These are phyloP conservation scores for Apeira syringaria DNA, from an alignment of 2,888 invertebrate species.

Conservation along the genomic window DNA sequence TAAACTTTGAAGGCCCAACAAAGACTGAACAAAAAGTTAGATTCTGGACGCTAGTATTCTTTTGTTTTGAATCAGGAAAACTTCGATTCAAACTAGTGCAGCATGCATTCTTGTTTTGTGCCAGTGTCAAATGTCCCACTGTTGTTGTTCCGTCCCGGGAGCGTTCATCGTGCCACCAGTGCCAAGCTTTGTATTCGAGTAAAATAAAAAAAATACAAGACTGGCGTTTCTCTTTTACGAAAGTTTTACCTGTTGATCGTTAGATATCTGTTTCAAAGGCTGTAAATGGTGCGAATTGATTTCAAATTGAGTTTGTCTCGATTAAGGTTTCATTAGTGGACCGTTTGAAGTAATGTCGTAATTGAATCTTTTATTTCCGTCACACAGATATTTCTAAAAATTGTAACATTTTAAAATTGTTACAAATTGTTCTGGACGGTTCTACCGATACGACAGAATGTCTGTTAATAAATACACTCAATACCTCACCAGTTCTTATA, in stretches of 20 bases:
- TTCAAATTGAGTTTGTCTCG: slow-evolving; percentile 28
- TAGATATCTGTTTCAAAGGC: slow-evolving; percentile 21
- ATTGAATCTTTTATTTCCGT: slow-evolving; percentile 26
- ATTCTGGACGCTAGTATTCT: slow-evolving; percentile 15
- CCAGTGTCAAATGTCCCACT: slow-evolving; percentile 51
- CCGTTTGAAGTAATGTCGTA: slow-evolving; percentile 27
- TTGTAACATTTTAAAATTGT: too few species aligned
- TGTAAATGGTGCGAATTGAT: slow-evolving; percentile 25
- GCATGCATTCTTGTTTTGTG: slow-evolving; percentile 46
- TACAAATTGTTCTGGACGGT: too few species aligned
- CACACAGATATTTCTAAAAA: too few species aligned
- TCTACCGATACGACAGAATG: too few species aligned
- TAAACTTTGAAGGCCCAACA: slow-evolving; percentile 8
- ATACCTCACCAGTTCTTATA: too few species aligned
- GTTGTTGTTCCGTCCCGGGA: slow-evolving; percentile 37
- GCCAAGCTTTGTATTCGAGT: slow-evolving; percentile 18
- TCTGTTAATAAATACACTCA: too few species aligned
- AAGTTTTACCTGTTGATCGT: slow-evolving; percentile 30
- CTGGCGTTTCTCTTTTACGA: slow-evolving; percentile 7
- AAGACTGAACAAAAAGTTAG: slow-evolving; percentile 27
- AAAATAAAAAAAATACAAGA: slow-evolving; percentile 9
- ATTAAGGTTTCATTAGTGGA: slow-evolving; percentile 24
- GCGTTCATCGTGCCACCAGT: slow-evolving; percentile 5
- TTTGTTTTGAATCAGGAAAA: slow-evolving; percentile 22
- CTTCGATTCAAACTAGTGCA: slow-evolving; percentile 23